A percentile compares a stretch with the other conserved stretches of the same genome.
These are phyloP conservation scores for Myotis myotis DNA, from an alignment of 2,797 vertebrate species.

Conservation along the genomic window DNA sequence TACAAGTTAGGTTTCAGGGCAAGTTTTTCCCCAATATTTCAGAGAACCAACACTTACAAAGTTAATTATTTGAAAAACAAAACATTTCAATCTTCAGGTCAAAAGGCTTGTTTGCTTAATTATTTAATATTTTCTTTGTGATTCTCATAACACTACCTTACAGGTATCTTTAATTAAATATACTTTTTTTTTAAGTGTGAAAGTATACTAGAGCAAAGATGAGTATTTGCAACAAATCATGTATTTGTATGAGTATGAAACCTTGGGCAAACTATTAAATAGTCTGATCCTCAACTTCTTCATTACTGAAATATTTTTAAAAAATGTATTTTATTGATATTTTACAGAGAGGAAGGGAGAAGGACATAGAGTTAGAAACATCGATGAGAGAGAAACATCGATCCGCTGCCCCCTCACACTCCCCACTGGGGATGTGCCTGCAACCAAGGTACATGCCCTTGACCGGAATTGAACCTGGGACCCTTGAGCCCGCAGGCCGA, in stretches of 20 bases:
- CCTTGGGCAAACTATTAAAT: too few relatives aligned
- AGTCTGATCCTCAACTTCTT: neutral
- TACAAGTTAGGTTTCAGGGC: neutral
- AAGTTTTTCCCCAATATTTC: conserved; percentile 30
- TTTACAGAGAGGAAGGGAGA: too few relatives aligned
- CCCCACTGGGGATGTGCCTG: too few relatives aligned
- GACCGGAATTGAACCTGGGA: too few relatives aligned
- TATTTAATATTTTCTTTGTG: conserved; percentile 28
- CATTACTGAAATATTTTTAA: conserved; percentile 3
- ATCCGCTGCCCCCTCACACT: too few relatives aligned
- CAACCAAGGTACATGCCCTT: too few relatives aligned
- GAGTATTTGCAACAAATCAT: neutral
- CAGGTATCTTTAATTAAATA: neutral
- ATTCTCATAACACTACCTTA: neutral
- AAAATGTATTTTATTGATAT: too few relatives aligned
- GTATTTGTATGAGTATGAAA: neutral
- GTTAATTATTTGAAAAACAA: conserved; percentile 30
- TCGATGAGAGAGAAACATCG: too few relatives aligned
- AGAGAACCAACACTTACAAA: neutral
- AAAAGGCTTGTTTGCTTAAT: neutral
- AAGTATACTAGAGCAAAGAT: neutral
- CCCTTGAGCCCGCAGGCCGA: too few relatives aligned
- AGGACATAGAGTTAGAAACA: too few relatives aligned
- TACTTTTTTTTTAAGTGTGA: neutral
- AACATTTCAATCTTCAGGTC: neutral